Evolutionary conservation across 1,140 invertebrate genomes (phyloP).

Genomic region (Bactericera cockerelli): DNA sequence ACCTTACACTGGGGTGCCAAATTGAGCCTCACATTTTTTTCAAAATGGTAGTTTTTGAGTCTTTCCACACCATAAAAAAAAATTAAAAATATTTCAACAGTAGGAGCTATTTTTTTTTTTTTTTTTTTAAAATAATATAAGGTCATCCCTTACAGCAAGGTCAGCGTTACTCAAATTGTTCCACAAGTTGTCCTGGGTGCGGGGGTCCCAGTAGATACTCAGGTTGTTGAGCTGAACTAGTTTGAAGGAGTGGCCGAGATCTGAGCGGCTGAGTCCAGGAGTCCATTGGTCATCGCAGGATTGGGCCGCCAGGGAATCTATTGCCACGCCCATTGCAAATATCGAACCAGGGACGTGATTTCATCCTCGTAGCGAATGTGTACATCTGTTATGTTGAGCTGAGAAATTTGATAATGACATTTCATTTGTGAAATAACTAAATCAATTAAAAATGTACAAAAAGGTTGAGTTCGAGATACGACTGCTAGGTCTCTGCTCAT

Average conservation of each 20-base stretch:
- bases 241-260: conserved; percentile 57
- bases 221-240: conserved; percentile 74
- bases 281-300: conserved; percentile 83
- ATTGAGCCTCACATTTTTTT: too few species aligned
- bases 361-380: conserved; percentile 92
- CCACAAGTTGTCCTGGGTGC: conserved; percentile 45
- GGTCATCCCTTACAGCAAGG: conserved; percentile 43
- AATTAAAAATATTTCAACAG: too few species aligned
- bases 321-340: conserved; percentile 74
- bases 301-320: conserved; percentile 66
- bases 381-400: conserved; percentile 84
- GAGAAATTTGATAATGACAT: conserved; percentile 27
- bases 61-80: too few species aligned
- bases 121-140: too few species aligned
- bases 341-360: conserved; percentile 40
- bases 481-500: too few species aligned
- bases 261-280: conserved; percentile 51
- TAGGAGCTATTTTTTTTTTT: too few species aligned
- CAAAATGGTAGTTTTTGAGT: too few species aligned
- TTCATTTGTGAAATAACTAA: too few species aligned
- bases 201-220: conserved; percentile 77
- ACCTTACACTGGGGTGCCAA: too few species aligned
- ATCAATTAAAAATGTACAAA: too few species aligned
- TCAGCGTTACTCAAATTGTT: conserved; percentile 49
- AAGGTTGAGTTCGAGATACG: too few species aligned